Evolutionary conservation across 2,888 invertebrate species (phyloP), one percentile per base, ranked within the genome.

Genomic region (Drosophila nigricruria): DNA sequence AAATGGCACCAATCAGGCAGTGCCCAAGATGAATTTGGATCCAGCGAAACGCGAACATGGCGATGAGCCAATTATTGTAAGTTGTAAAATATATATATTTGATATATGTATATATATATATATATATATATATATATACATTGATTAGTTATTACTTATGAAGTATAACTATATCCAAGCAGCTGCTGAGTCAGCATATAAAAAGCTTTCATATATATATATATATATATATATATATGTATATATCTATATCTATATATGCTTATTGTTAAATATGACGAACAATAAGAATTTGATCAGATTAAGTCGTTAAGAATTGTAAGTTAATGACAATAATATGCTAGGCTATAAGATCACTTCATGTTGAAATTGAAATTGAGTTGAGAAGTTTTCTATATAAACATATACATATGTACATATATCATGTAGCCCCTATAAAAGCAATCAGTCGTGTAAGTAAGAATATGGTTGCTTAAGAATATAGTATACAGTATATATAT

Each of bases 11-110:
- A 96, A 97, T 92, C 94, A 95, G 60, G 94, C 96, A n/a, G 95
- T 97, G 69, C 95, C 95, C 63, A 97, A 95, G 94, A 96, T 98
- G 87, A 97, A 96, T 49, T 94, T 98, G 77, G 96, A 97, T 93
- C 98, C 98, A 9, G 94, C 95, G 9, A 96, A 96, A 87, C 94
- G 96, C 70, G 94, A 94, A 54, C 92, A 94, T 1, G 95, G 95
- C 67, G 95, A 95, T 85, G 94, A 94, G 74, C 94, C 94, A 9
- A 94, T 95, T 59, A 93, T 94, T 88, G 95, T 95, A 93, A 94
- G 94, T 93, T 49, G 9, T 1, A 3, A 9, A 18, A 34, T 12
- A 20, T 27, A 5, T 2, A 30, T 36, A n/a, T n/a, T n/a, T n/a
- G n/a, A 34, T 12, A 20, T 27, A 5, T 2, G 18, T 36, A 38